A percentile compares a stretch with the other conserved stretches of the same genome.
Evolutionary conservation across 2,113 vertebrate genomes (phyloP).

Genomic region (Dissostichus mawsoni): DNA sequence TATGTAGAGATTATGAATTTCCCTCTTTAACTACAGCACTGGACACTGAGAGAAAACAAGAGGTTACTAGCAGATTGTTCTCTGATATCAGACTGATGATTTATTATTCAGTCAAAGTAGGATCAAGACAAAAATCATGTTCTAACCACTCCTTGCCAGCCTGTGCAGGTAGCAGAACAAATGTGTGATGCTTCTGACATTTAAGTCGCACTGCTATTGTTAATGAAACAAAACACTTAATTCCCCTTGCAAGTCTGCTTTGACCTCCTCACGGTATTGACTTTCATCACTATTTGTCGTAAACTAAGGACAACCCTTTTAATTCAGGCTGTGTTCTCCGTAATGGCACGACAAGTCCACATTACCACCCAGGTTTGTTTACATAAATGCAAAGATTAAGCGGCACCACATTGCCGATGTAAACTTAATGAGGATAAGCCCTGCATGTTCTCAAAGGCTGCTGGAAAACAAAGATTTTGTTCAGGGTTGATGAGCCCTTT

Average conservation of each 20-base stretch:
- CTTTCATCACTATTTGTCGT: constrained; percentile 43
- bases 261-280: constrained; percentile 39
- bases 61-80: neutral
- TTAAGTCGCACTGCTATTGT: constrained; percentile 27
- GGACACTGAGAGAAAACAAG: neutral
- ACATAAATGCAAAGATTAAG: constrained; percentile 73
- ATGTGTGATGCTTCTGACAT: constrained; percentile 22
- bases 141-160: neutral
- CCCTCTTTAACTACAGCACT: neutral
- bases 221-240: constrained; percentile 25
- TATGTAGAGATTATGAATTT: neutral
- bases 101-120: constrained; percentile 8
- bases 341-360: constrained; percentile 53
- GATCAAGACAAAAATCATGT: constrained; percentile 7
- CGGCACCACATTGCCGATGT: constrained; percentile 54
- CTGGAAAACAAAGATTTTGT: constrained; percentile 65
- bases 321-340: constrained; percentile 54
- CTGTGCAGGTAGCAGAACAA: neutral
- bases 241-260: constrained; percentile 33
- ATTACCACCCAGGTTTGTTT: constrained; percentile 70
- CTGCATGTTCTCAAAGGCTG: constrained; percentile 56
- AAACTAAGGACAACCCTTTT: constrained; percentile 55
- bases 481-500: constrained; percentile 74
- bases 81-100: neutral
- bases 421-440: constrained; percentile 75